These are phyloP conservation scores for Cryptocheilus praepositus DNA, from an alignment of 2,888 invertebrate genomes.

Conservation along the genomic window DNA sequence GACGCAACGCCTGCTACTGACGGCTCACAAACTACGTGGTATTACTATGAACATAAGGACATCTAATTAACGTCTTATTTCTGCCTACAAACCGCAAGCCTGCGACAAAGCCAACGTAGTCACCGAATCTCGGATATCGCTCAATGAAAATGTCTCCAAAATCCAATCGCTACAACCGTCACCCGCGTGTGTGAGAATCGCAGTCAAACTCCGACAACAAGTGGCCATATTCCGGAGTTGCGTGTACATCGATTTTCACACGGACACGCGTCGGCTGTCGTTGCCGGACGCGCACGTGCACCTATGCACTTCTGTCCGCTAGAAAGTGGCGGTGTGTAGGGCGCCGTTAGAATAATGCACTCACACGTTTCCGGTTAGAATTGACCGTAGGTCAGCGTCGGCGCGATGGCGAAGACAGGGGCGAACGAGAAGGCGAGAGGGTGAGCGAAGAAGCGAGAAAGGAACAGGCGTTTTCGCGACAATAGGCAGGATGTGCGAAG, in stretches of 20 bases:
- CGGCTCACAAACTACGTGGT: no score
- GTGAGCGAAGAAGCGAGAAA: conserved; percentile 1
- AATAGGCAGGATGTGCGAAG: conserved; percentile 72
- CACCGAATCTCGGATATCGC: neutral
- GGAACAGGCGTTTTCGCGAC: conserved; percentile 54
- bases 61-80: no score
- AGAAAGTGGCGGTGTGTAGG: conserved; percentile 11
- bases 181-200: neutral
- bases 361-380: conserved; percentile 49
- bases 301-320: conserved; percentile 6
- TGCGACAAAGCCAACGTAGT: neutral
- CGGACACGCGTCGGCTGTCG: conserved; percentile 1
- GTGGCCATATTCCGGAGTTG: neutral
- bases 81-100: no score
- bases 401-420: conserved; percentile 2
- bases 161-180: neutral
- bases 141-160: neutral
- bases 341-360: conserved; percentile 48
- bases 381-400: conserved; percentile 11
- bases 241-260: conserved; percentile 17
- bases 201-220: neutral
- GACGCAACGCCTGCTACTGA: no score
- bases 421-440: conserved; percentile 3
- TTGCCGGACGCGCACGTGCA: conserved; percentile 16
- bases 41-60: no score